Conservation (phyloP, 1,140 invertebrate genomes). For the Melanaphis sacchari region DNA sequence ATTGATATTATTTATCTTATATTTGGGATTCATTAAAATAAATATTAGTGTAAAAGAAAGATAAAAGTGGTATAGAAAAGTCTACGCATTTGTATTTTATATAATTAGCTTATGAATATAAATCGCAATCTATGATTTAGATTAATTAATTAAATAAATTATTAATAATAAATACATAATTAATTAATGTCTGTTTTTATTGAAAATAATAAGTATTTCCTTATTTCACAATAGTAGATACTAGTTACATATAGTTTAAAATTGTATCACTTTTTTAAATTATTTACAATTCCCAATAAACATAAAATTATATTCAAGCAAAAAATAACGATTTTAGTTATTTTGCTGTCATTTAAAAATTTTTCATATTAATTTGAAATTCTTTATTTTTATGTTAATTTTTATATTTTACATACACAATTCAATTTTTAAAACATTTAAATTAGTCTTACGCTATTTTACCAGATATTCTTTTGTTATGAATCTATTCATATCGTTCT, state of each 20-base stretch:
- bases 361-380: too few relatives aligned
- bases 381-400: too few relatives aligned
- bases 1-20: background rate
- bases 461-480: too few relatives aligned
- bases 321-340: too few relatives aligned
- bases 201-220: background rate
- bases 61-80: background rate
- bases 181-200: background rate
- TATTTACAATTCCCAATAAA: background rate
- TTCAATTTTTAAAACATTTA: too few relatives aligned
- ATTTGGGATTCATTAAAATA: conserved; percentile 7
- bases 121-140: background rate
- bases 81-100: background rate
- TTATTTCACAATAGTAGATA: background rate
- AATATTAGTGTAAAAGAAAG: background rate
- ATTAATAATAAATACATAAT: background rate
- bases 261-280: background rate
- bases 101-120: background rate
- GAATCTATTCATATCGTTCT: too few relatives aligned
- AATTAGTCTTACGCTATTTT: too few relatives aligned
- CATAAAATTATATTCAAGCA: background rate
- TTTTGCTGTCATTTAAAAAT: too few relatives aligned
- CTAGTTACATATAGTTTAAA: background rate
- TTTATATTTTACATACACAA: too few relatives aligned
- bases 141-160: conserved; percentile 11